Percentiles rank a stretch among this genome's conserved stretches.
Evolutionary conservation across 2,113 vertebrate genomes (phyloP).

Genomic region (Cryptomyrus ogoouensis): DNA sequence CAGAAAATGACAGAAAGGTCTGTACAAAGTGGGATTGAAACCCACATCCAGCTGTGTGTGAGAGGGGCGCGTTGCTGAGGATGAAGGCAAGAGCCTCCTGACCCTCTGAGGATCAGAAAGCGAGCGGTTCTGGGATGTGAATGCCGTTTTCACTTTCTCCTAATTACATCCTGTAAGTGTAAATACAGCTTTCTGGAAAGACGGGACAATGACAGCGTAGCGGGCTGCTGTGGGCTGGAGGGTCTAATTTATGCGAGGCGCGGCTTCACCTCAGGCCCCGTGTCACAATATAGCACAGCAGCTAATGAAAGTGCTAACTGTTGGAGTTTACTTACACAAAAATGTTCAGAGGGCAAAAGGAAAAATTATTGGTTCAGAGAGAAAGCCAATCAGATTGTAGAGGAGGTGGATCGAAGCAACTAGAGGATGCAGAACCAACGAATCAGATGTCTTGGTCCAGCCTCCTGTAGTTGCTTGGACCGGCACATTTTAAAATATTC

Average conservation of each 20-base stretch:
- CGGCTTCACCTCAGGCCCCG: background rate
- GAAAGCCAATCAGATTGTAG: no score
- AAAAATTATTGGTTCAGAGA: no score
- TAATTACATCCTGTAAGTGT: slow-evolving; percentile 5
- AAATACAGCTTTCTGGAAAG: background rate
- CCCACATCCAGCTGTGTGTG: background rate
- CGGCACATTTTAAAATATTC: no score
- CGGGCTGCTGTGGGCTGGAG: background rate
- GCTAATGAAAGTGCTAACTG: background rate
- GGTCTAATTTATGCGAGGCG: background rate
- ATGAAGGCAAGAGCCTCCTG: background rate
- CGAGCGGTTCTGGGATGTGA: background rate
- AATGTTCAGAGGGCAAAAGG: no score
- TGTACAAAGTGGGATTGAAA: background rate
- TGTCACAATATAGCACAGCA: background rate
- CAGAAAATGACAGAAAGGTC: background rate
- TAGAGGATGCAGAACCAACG: no score
- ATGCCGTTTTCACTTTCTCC: background rate
- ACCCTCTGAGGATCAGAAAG: background rate
- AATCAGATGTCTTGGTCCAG: no score
- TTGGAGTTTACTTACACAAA: background rate
- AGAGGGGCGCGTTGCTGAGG: background rate
- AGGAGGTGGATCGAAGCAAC: no score
- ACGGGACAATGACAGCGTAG: background rate
- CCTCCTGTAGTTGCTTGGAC: no score